Percentiles rank a stretch among this genome's conserved stretches.
Evolutionary conservation across 2,113 vertebrate genomes (phyloP).

Genomic region (Argyrosomus japonicus): DNA sequence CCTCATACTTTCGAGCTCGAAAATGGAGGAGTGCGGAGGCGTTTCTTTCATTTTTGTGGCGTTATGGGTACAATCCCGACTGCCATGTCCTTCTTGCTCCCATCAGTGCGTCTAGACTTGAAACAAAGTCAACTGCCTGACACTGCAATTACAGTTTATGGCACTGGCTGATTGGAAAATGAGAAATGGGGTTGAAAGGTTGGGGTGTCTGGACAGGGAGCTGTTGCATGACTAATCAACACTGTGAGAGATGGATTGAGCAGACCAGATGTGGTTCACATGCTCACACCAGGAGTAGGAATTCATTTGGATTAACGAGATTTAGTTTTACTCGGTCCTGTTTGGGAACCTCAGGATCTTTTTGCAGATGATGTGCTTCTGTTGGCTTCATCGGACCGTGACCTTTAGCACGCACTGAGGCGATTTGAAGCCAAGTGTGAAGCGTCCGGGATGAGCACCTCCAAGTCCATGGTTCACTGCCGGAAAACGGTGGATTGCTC

Average conservation of each 20-base stretch:
- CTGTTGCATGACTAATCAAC: conserved; percentile 68
- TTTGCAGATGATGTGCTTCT: too few relatives aligned
- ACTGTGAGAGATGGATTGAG: conserved; percentile 18
- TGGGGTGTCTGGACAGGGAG: conserved; percentile 58
- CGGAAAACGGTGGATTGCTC: too few relatives aligned
- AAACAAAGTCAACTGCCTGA: conserved; percentile 64
- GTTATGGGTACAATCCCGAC: conserved; percentile 6
- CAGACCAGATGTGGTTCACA: neutral
- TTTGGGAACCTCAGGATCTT: too few relatives aligned
- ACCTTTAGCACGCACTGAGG: too few relatives aligned
- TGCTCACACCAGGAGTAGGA: neutral
- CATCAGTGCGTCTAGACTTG: conserved; percentile 29
- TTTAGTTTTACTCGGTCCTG: neutral
- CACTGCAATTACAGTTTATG: conserved; percentile 74
- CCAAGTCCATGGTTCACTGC: too few relatives aligned
- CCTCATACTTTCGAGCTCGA: conserved; percentile 5
- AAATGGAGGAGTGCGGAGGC: neutral
- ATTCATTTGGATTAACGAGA: neutral
- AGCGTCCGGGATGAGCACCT: too few relatives aligned
- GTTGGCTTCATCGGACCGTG: too few relatives aligned
- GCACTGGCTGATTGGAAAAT: conserved; percentile 71
- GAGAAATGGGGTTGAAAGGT: conserved; percentile 69
- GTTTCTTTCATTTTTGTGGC: conserved; percentile 24
- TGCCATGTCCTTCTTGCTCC: conserved; percentile 1
- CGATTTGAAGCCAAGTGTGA: too few relatives aligned